These are phyloP conservation scores for Anguilla marmorata DNA, from an alignment of 2,797 vertebrate genomes.

Conservation along the genomic window DNA sequence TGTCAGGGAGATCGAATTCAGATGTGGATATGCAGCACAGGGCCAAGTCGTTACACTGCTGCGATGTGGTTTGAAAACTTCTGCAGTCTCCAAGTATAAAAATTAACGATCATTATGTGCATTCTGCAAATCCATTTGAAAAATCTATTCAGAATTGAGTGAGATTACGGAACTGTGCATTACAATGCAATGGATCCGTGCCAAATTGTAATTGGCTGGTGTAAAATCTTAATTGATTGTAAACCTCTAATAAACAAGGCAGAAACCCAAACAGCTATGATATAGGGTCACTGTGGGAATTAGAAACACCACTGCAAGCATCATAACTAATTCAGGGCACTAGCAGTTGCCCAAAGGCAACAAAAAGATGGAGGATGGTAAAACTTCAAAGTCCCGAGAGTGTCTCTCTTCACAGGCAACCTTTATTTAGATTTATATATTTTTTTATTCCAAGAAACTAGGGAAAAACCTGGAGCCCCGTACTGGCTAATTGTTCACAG, in stretches of 20 bases:
- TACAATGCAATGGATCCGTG: not conserved
- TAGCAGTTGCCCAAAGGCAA: not conserved
- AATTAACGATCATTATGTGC: not conserved
- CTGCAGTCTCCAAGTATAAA: not conserved
- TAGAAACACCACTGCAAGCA: not conserved
- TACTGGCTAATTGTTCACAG: not conserved
- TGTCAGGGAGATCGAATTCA: slow-evolving; percentile 69
- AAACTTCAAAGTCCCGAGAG: not conserved
- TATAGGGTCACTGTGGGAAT: not conserved
- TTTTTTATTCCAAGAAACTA: not conserved
- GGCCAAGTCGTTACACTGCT: not conserved
- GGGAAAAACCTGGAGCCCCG: not conserved
- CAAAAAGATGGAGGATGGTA: not conserved
- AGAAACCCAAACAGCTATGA: not conserved
- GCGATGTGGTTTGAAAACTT: not conserved
- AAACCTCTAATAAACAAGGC: not conserved
- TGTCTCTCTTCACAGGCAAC: not conserved
- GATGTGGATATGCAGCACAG: not conserved
- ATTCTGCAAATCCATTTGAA: not conserved
- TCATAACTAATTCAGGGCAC: slow-evolving; percentile 12
- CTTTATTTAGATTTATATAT: not conserved
- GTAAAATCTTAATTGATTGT: not conserved
- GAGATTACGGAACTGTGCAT: not conserved
- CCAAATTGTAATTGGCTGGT: not conserved
- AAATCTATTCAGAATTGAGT: not conserved